Evolutionary conservation across 1,140 invertebrate species (phyloP).

Genomic region (Ruditapes philippinarum): DNA sequence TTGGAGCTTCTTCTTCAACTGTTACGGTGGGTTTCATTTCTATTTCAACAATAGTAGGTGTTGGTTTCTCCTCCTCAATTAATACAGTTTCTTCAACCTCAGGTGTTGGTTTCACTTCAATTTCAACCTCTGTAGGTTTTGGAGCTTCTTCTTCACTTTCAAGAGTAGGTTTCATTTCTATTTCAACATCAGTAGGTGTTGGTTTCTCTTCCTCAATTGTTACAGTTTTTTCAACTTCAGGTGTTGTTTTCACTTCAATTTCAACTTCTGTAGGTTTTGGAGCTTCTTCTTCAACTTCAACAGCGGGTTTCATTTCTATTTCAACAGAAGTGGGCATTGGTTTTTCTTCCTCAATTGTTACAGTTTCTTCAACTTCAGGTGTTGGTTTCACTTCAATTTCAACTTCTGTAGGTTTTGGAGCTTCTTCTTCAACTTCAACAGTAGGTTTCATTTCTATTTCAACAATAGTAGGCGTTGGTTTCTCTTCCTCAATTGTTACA

Average conservation of each 20-base stretch:
- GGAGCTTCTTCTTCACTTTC: background rate
- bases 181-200: background rate
- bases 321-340: background rate
- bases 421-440: conserved; percentile 15
- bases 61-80: background rate
- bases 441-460: background rate
- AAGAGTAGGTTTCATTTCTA: conserved; percentile 11
- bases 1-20: conserved; percentile 41
- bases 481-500: background rate
- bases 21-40: background rate
- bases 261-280: background rate
- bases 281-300: background rate
- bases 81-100: background rate
- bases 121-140: background rate
- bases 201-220: conserved; percentile 18
- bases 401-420: conserved; percentile 40
- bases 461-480: background rate
- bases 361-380: background rate
- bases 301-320: background rate
- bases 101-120: conserved; percentile 16
- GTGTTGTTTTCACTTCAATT: background rate
- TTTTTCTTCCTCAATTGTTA: background rate
- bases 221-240: background rate
- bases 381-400: conserved; percentile 15
- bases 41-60: background rate